phyloP scores from a whole-genome alignment of 2,888 invertebrate genomes.

The Spodoptera picta region DNA sequence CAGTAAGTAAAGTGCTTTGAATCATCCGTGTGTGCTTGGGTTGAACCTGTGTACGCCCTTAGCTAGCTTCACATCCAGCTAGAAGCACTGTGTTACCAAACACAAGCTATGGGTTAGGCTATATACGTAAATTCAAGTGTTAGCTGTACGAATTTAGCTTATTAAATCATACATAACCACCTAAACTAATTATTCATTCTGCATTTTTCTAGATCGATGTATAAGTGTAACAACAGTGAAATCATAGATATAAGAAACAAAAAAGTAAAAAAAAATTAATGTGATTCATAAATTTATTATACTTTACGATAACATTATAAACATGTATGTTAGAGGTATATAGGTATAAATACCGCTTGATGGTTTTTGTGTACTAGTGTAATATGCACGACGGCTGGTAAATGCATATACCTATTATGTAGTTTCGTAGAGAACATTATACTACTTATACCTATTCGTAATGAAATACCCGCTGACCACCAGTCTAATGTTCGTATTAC shows the following conservation, averaged over 20 bases:
- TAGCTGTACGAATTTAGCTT: conserved; percentile 57
- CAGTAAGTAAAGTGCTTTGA: conserved; percentile 14
- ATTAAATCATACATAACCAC: conserved; percentile 38
- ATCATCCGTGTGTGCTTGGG: conserved; percentile 13
- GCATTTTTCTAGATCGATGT: conserved; percentile 61
- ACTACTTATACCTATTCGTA: conserved; percentile 1
- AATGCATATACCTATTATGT: conserved; percentile 58
- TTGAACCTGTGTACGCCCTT: conserved; percentile 37
- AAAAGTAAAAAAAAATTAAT: conserved; percentile 70
- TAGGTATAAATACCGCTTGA: conserved; percentile 49
- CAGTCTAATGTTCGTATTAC: background rate
- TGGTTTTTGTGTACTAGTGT: conserved; percentile 64
- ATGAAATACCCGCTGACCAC: conserved; percentile 22
- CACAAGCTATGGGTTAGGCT: conserved; percentile 36
- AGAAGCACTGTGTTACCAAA: conserved; percentile 35
- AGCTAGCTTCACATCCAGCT: conserved; percentile 24
- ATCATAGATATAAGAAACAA: conserved; percentile 60
- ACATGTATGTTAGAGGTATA: conserved; percentile 58
- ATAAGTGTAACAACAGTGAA: conserved; percentile 62
- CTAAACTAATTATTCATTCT: conserved; percentile 42
- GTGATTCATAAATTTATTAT: conserved; percentile 80
- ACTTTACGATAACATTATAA: conserved; percentile 51
- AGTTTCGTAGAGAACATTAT: conserved; percentile 21
- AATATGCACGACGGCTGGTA: conserved; percentile 72
- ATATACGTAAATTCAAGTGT: conserved; percentile 54